phyloP scores from a whole-genome alignment of 2,113 vertebrate genomes.

The Lipotes vexillifer region DNA sequence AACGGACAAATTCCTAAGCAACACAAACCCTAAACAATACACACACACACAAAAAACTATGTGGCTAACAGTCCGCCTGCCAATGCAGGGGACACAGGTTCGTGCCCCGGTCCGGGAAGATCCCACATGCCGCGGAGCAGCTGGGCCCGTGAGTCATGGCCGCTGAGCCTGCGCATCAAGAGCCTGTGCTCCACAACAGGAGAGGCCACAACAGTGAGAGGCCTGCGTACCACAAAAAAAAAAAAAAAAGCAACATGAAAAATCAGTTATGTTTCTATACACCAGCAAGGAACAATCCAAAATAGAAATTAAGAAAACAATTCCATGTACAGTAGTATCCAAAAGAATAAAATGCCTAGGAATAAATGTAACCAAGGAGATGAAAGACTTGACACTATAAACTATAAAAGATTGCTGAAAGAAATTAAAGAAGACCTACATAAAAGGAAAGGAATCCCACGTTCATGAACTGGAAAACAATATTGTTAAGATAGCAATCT shows the following conservation, averaged over 20 bases:
- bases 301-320: background rate
- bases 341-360: background rate
- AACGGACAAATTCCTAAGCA: background rate
- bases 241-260: background rate
- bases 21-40: background rate
- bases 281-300: background rate
- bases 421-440: background rate
- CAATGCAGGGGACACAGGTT: too few relatives aligned
- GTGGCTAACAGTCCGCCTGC: too few relatives aligned
- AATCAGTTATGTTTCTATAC: background rate
- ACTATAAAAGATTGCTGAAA: background rate
- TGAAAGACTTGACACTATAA: background rate
- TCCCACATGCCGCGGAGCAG: too few relatives aligned
- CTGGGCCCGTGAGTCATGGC: too few relatives aligned
- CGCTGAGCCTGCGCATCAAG: fast-evolving
- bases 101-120: too few relatives aligned
- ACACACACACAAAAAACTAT: background rate
- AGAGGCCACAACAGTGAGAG: too few relatives aligned
- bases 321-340: background rate
- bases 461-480: background rate
- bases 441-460: background rate
- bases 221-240: background rate
- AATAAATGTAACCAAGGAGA: background rate
- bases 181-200: too few relatives aligned
- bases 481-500: background rate